A percentile compares a stretch with the other conserved stretches of the same genome.
phyloP scores from a whole-genome alignment of 2,888 invertebrate genomes.

The Isoperla grammatica region DNA sequence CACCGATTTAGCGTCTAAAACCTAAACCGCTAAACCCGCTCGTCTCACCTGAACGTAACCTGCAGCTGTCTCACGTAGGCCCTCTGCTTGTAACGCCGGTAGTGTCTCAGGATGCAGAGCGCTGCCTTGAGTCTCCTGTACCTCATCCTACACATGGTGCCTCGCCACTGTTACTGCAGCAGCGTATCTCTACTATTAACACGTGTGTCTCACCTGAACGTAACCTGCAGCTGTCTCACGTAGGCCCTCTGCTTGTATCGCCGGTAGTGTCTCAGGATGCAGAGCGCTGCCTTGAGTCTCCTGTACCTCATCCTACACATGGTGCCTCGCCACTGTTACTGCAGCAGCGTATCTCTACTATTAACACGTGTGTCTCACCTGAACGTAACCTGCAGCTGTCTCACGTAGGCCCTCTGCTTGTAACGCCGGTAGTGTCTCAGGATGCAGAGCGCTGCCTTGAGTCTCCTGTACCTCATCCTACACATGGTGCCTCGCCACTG shows the following conservation, averaged over 20 bases:
- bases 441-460: slow-evolving; percentile 80
- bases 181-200: too few relatives aligned
- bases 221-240: slow-evolving; percentile 55
- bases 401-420: slow-evolving; percentile 68
- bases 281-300: slow-evolving; percentile 77
- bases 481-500: slow-evolving; percentile 84
- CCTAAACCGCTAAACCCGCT: too few relatives aligned
- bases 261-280: slow-evolving; percentile 76
- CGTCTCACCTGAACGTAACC: slow-evolving; percentile 51
- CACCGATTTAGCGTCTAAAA: too few relatives aligned
- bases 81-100: slow-evolving; percentile 70
- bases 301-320: slow-evolving; percentile 72
- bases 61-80: slow-evolving; percentile 62
- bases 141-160: slow-evolving; percentile 66
- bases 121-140: slow-evolving; percentile 86
- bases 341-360: too few relatives aligned
- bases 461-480: slow-evolving; percentile 71
- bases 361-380: slow-evolving; percentile 42
- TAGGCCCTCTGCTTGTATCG: slow-evolving; percentile 71
- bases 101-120: slow-evolving; percentile 70
- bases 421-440: slow-evolving; percentile 73
- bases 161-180: slow-evolving; percentile 94
- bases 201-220: slow-evolving; percentile 51
- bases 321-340: slow-evolving; percentile 90
- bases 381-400: slow-evolving; percentile 58